phyloP scores from a whole-genome alignment of 2,113 vertebrate species.

The Ornithorhynchus anatinus region DNA sequence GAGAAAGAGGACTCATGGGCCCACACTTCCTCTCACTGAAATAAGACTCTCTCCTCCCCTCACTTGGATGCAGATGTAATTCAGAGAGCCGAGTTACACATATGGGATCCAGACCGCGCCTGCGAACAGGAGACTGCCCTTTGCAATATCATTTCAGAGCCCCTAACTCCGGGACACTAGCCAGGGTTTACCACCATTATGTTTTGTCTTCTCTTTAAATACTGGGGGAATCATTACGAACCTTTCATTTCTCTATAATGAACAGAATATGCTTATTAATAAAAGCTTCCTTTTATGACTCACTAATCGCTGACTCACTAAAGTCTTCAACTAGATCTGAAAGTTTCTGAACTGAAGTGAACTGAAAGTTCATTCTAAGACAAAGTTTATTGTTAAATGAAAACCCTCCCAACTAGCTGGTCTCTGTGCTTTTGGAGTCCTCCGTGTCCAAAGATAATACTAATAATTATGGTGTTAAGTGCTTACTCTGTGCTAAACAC shows the following conservation, averaged over 20 bases:
- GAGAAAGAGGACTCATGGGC: constrained; percentile 47
- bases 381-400: constrained; percentile 18
- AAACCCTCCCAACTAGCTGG: too few relatives aligned
- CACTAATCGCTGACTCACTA: constrained; percentile 50
- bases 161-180: too few relatives aligned
- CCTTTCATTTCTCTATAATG: constrained; percentile 52
- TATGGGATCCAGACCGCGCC: constrained; percentile 25
- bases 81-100: constrained; percentile 30
- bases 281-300: constrained; percentile 49
- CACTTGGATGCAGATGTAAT: constrained; percentile 45
- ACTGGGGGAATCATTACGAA: constrained; percentile 50
- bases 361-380: constrained; percentile 18
- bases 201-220: constrained; percentile 62
- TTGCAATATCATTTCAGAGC: constrained; percentile 53
- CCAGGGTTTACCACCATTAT: constrained; percentile 58
- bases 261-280: constrained; percentile 61
- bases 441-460: too few relatives aligned
- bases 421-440: too few relatives aligned
- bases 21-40: constrained; percentile 50
- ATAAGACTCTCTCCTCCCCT: constrained; percentile 39
- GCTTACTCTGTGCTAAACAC: too few relatives aligned
- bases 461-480: too few relatives aligned
- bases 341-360: constrained; percentile 49
- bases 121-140: constrained; percentile 29
- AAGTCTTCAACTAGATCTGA: constrained; percentile 34